Base-by-base conservation (phyloP, 2,888 invertebrate species). In the Agonopterix heracliana region DNA sequence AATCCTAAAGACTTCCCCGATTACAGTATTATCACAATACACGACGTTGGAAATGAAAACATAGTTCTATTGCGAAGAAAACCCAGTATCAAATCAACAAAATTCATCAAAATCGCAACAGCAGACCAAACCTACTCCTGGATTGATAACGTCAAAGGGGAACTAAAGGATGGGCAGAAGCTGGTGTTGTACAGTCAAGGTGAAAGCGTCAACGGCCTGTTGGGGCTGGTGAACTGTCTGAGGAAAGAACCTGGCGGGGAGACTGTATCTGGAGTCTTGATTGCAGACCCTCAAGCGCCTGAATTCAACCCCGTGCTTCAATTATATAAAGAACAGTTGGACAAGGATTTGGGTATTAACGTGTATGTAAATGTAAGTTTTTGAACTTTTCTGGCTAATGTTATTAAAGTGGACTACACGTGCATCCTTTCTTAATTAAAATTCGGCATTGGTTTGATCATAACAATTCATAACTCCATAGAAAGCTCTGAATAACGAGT, bases 201-300 rank as follows among this genome's bases (percentile, higher is more conserved):
- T 55, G 92, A 93, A 49, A 85, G 89, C 1, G 81, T 92, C 7
- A 95, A 91, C 69, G 99, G 99, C n/a, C 85, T 97, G 1, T 73
- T 97, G 13, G 99, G 98, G n/a, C 80, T 98, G 49, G 92, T 95
- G 0, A 97, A 97, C 63, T 98, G 98, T 74, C 74, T 98, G 34
- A 90, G 94, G 51, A 93, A 90, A 62, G 97, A 98, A 68, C 92
- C 93, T 0, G 94, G 94, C 56, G 94, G 95, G 42, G 90, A 91
- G 56, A 71, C 90, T 0, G 81, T 92, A 0, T 87, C 89, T 46
- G 92, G 92, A 50, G 74, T 95, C 5, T 89, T 93, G 38, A 91
- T 95, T 49, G 73, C 92, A 54, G 93, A 93, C 58, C 69, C 81
- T 0, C 82, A 84, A 2, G 93, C 93, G 0, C 93, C 94, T 0